Conservation (phyloP, 2,888 invertebrate genomes). For the Platycnemis pennipes region DNA sequence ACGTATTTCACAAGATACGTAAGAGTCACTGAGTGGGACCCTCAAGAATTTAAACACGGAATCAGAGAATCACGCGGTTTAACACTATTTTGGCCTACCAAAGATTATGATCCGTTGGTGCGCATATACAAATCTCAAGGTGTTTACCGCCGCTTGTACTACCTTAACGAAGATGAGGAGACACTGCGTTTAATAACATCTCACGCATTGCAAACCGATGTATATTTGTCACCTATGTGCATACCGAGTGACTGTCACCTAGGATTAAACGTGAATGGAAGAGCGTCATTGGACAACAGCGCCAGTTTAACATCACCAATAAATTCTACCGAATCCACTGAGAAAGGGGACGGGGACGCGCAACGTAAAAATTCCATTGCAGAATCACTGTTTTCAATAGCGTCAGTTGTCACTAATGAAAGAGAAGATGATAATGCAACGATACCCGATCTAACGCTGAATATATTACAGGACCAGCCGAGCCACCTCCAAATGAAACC, state of each 20-base stretch:
- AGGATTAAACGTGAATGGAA: neutral
- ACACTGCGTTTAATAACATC: slow-evolving; percentile 81
- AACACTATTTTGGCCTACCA: slow-evolving; percentile 71
- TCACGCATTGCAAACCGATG: slow-evolving; percentile 71
- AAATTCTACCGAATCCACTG: neutral
- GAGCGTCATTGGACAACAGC: neutral
- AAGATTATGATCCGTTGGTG: slow-evolving; percentile 81
- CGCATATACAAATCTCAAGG: slow-evolving; percentile 83
- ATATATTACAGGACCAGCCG: neutral
- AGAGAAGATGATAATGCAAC: neutral
- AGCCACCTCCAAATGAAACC: neutral
- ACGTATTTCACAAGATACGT: slow-evolving; percentile 83
- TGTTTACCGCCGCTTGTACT: slow-evolving; percentile 83
- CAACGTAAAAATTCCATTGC: neutral
- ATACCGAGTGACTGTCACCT: neutral
- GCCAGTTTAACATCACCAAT: neutral
- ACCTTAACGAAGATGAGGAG: slow-evolving; percentile 81
- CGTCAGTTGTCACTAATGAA: neutral
- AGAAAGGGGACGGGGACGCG: neutral
- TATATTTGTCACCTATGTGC: neutral
- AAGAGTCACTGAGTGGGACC: slow-evolving; percentile 79
- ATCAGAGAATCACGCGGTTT: slow-evolving; percentile 76
- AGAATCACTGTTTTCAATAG: no score
- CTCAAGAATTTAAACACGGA: slow-evolving; percentile 78
- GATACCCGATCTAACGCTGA: neutral